Evolutionary conservation across 1,140 invertebrate species (phyloP).

Genomic region (Ips nitidus): DNA sequence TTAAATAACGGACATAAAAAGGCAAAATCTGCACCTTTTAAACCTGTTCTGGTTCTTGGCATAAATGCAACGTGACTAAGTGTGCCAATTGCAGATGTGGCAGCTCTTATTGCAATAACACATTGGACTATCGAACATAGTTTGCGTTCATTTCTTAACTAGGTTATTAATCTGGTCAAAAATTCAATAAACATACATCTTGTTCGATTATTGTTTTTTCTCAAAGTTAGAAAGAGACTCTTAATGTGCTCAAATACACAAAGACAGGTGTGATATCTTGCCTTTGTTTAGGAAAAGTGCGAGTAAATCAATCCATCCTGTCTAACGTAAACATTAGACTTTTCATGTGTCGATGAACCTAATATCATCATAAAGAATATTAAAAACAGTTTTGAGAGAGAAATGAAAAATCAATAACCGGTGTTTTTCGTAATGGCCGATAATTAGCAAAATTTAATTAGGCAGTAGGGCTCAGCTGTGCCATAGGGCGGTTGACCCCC

Average conservation of each 20-base stretch:
- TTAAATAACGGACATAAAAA: no score
- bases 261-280: constrained; percentile 25
- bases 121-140: no score
- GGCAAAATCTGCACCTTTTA: no score
- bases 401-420: not conserved
- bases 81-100: no score
- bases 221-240: constrained; percentile 3
- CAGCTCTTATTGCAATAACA: no score
- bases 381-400: not conserved
- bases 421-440: constrained; percentile 15
- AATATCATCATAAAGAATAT: not conserved
- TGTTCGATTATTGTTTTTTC: constrained; percentile 9
- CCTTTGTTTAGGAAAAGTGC: constrained; percentile 5
- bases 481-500: constrained; percentile 26
- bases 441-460: constrained; percentile 34
- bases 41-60: no score
- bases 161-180: not conserved
- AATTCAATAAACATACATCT: no score
- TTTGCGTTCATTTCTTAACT: not conserved
- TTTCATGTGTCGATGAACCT: constrained; percentile 28
- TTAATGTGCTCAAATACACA: constrained; percentile 19
- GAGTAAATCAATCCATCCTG: constrained; percentile 14
- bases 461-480: constrained; percentile 28
- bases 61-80: no score
- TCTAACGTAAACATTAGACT: constrained; percentile 19